These are phyloP conservation scores for Euwallacea similis DNA, from an alignment of 1,140 invertebrate species.

Conservation along the genomic window DNA sequence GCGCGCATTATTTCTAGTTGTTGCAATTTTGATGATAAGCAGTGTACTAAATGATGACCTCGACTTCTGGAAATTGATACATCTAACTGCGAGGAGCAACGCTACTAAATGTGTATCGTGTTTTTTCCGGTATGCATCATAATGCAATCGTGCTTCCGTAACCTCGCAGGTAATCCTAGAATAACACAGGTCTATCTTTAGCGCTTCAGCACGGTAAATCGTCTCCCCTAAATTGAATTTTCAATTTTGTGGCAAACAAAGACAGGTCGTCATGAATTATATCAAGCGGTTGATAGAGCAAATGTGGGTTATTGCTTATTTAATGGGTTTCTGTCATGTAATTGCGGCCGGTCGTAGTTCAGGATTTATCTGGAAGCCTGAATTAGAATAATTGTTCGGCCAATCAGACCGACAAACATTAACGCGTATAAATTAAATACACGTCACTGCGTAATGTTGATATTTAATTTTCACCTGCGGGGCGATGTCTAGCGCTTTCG, in stretches of 20 bases:
- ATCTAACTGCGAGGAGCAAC: too few relatives aligned
- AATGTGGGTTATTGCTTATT: constrained; percentile 24
- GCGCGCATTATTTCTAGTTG: too few relatives aligned
- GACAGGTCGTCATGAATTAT: constrained; percentile 16
- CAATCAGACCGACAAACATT: background rate
- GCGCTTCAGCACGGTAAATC: background rate
- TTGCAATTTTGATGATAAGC: too few relatives aligned
- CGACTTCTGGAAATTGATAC: too few relatives aligned
- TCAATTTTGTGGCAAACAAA: constrained; percentile 15
- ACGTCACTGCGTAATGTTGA: background rate
- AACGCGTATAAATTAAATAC: constrained; percentile 1
- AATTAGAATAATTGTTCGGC: constrained; percentile 23
- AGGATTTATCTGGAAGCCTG: constrained; percentile 15
- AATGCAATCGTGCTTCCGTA: too few relatives aligned
- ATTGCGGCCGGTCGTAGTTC: constrained; percentile 15
- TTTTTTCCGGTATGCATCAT: too few relatives aligned
- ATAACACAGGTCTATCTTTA: too few relatives aligned
- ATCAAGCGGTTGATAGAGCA: constrained; percentile 1
- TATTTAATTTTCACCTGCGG: background rate
- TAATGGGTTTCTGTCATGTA: constrained; percentile 21
- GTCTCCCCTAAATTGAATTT: background rate
- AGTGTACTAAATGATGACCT: too few relatives aligned
- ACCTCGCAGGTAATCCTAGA: too few relatives aligned
- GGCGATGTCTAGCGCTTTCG: too few relatives aligned
- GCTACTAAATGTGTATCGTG: too few relatives aligned